Base-by-base conservation (phyloP, 1,140 invertebrate genomes). In the Solenopsis fugax region DNA sequence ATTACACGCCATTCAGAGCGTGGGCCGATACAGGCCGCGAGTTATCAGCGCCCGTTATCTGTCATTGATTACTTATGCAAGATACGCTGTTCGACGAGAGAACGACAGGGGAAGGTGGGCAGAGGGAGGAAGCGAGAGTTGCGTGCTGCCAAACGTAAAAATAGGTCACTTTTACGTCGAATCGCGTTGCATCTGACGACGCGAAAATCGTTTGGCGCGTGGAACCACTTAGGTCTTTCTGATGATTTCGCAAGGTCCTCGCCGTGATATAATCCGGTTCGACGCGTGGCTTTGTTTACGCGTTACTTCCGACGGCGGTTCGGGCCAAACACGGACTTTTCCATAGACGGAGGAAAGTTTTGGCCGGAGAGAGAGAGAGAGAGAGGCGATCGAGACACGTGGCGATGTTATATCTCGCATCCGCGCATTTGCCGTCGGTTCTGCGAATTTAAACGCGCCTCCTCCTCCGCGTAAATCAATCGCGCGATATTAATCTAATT, bases 241-340 rank as follows among this genome's bases (percentile, higher is more conserved):
- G 64, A 45, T 41, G 45, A 85, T 67, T 65, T 85, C 37, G 18
- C 73, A 56, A 65, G 34, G 29, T 54, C 18, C 13, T 21, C 52
- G 12, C 13, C 41, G 37, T 58, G 24, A 84, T 50, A 60, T 75
- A 24, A 81, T 71, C 69, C 21, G 4, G 3, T 60, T 60, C 52
- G 41, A 29, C 69, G 48, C 80, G 69, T 82, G 80, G 80, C 80
- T 84, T 75, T 75, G 54, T 84, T 84, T 50, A 75, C 37, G 10
- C n/a, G 29, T 41, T 41, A 41, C 7, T 41, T 52, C 18, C 48
- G 62, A 54, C 9, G 45, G 7, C 41, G 21, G 24, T n/a, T 0
- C 18, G 10, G 13, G n/a, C 54, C 48, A 29, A 67, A n/a, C 18
- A 13, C 80, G 24, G 54, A 6, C 18, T 84, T 72, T 60, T 16